These are phyloP conservation scores for Carduelis carduelis DNA, from an alignment of 2,797 vertebrate species.

Conservation along the genomic window DNA sequence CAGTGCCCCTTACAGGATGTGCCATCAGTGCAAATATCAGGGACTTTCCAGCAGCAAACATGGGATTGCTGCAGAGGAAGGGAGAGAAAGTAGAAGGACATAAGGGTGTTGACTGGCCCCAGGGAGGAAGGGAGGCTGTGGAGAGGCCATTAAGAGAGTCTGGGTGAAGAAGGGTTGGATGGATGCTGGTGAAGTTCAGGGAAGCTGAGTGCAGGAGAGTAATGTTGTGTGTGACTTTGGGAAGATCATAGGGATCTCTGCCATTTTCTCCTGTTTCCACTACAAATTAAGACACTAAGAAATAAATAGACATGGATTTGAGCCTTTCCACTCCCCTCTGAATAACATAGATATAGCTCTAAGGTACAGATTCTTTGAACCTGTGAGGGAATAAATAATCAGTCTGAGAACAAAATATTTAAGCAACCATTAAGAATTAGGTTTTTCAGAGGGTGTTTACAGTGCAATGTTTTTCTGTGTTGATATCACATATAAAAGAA, in stretches of 20 bases:
- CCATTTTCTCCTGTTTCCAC: neutral
- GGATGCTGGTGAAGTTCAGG: neutral
- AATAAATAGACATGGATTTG: neutral
- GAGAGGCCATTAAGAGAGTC: neutral
- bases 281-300: neutral
- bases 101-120: rapidly evolving
- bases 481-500: neutral
- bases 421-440: neutral
- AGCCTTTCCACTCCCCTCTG: neutral
- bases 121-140: neutral
- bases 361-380: neutral
- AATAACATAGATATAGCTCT: neutral
- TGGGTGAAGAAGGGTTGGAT: neutral
- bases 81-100: neutral
- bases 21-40: neutral
- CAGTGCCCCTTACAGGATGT: rapidly evolving
- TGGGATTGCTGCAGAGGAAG: neutral
- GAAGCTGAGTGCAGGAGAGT: rapidly evolving
- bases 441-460: neutral
- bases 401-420: neutral
- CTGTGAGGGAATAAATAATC: neutral
- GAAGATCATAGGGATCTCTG: neutral
- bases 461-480: neutral
- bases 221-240: neutral
- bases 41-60: neutral